Conservation (phyloP, 2,888 invertebrate genomes). For the Abrostola triplasia region DNA sequence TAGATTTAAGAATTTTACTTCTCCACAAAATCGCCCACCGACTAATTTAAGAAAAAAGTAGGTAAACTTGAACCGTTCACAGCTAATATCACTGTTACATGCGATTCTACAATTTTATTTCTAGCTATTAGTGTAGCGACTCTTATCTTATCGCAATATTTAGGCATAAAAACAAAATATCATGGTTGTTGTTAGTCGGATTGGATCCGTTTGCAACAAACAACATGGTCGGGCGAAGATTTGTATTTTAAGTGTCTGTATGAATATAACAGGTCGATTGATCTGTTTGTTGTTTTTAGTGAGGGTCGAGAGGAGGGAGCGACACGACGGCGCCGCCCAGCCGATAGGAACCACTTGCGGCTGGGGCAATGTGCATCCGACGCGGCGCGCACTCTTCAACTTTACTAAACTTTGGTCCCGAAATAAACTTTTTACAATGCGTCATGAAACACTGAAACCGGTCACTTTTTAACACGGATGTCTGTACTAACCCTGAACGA, state of each 20-base stretch:
- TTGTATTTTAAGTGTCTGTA: constrained; percentile 72
- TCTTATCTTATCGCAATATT: constrained; percentile 84
- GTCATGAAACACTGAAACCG: constrained; percentile 71
- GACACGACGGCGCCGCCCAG: constrained; percentile 83
- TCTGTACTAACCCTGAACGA: constrained; percentile 85
- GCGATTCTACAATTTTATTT: constrained; percentile 87
- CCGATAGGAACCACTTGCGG: constrained; percentile 82
- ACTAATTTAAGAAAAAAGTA: constrained; percentile 78
- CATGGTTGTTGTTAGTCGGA: constrained; percentile 69
- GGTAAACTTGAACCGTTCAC: constrained; percentile 80
- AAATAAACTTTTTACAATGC: constrained; percentile 82
- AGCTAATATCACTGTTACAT: constrained; percentile 85
- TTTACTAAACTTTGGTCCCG: constrained; percentile 82
- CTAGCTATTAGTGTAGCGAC: constrained; percentile 79
- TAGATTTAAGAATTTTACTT: constrained; percentile 62
- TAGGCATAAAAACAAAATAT: constrained; percentile 81
- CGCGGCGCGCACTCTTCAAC: constrained; percentile 80
- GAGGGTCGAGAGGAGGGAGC: constrained; percentile 79
- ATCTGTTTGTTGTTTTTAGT: constrained; percentile 87
- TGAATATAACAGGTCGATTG: constrained; percentile 81
- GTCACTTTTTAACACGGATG: constrained; percentile 62
- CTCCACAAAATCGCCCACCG: constrained; percentile 69
- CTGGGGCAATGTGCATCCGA: constrained; percentile 82
- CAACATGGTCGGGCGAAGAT: constrained; percentile 64
- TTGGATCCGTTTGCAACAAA: constrained; percentile 63